A percentile compares a stretch with the other conserved stretches of the same genome.
Conservation (phyloP, 2,797 vertebrate genomes). For the Malurus leucopterus region DNA sequence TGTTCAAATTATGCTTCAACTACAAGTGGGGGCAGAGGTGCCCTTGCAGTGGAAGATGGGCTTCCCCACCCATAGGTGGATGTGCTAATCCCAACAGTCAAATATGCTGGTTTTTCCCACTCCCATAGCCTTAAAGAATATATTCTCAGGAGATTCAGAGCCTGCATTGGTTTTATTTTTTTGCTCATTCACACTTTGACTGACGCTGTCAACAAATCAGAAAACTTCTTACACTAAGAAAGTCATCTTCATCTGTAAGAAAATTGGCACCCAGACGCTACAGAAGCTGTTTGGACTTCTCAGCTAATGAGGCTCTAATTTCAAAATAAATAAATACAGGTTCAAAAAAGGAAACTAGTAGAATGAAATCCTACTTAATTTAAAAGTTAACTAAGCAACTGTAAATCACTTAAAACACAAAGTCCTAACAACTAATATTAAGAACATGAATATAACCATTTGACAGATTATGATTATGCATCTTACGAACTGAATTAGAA, state of each 20-base stretch:
- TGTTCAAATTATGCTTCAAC: neutral
- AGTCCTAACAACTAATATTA: neutral
- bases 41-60: neutral
- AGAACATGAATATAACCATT: neutral
- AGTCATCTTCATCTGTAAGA: neutral
- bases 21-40: neutral
- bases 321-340: neutral
- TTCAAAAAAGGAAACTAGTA: neutral
- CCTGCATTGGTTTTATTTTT: neutral
- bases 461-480: neutral
- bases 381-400: neutral
- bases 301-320: neutral
- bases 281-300: neutral
- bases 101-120: neutral
- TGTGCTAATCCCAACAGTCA: neutral
- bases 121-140: neutral
- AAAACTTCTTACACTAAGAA: neutral
- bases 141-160: neutral
- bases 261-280: neutral
- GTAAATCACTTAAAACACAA: neutral
- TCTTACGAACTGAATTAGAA: neutral
- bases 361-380: neutral
- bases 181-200: neutral
- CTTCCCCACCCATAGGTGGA: neutral
- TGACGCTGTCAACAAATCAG: neutral